Base-by-base conservation (phyloP, 2,888 invertebrate species). In the Drosophila seclusa region DNA sequence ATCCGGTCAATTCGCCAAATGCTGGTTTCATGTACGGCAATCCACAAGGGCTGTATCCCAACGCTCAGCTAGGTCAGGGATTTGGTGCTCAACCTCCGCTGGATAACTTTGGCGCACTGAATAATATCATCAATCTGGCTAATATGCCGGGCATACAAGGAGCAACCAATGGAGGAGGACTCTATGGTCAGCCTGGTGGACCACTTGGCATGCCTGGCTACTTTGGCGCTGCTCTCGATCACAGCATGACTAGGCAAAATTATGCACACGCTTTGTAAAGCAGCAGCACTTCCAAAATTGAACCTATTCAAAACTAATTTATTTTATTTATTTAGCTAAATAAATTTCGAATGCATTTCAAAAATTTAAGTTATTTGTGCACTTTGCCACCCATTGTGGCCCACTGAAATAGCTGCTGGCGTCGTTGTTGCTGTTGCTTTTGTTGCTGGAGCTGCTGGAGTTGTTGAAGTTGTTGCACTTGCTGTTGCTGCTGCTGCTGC, bases 271-370 rank as follows among this genome's bases (percentile, higher is more conserved):
- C 66, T 7, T 85, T 71, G 27, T 85, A 7, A 24, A 21, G 29
- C 57, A 8, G 55, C 55, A 40, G 5, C n/a, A 8, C 21, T 7
- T 27, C 2, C n/a, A 11, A 45, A 13, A 55, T 13, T 13, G 36
- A 53, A 54, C 24, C 27, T 73, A 63, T 55, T 53, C 48, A 24
- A 52, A 58, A 48, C 42, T 60, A 70, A 87, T 89, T 87, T 76
- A 89, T 84, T 82, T 73, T 76, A 89, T 85, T 87, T 87, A 89
- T 89, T 87, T 84, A 72, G 78, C 74, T 59, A 71, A 83, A 85
- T 59, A 77, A 67, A 73, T 66, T 74, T 57, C 57, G 62, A 8
- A 45, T 45, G 68, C 73, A 76, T 40, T 68, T 40, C 13, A 52
- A 50, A 52, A 50, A 27, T 29, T 6, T 3, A 16, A 29, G 4